phyloP scores from a whole-genome alignment of 2,113 vertebrate genomes.

The zebrafish (Danio rerio) region DNA sequence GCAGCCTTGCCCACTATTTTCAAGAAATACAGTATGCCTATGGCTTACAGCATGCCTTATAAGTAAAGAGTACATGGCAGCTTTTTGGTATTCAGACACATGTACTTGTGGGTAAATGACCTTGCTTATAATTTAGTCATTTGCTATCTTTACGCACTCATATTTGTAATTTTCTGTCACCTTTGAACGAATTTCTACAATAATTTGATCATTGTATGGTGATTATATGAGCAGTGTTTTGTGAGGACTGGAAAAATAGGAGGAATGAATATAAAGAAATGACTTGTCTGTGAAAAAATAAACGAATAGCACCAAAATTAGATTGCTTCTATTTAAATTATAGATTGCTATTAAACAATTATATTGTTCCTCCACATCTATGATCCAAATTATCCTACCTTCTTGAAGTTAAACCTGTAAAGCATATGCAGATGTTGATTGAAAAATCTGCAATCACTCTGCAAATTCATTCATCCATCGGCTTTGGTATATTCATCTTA shows the following conservation, averaged over 20 bases:
- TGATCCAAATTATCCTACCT: background rate
- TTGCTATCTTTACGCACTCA: background rate
- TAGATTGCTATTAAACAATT: background rate
- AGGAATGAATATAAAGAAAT: background rate
- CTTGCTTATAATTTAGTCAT: background rate
- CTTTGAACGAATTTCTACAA: background rate
- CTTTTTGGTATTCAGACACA: slow-evolving; percentile 31
- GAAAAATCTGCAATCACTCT: background rate
- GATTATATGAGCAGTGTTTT: background rate
- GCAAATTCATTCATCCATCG: slow-evolving; percentile 9
- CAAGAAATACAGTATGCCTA: slow-evolving; percentile 21
- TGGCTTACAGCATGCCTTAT: slow-evolving; percentile 49
- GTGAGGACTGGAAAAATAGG: background rate
- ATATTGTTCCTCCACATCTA: background rate
- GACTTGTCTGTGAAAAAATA: background rate
- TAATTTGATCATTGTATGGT: background rate
- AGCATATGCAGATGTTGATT: background rate
- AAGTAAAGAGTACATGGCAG: slow-evolving; percentile 31
- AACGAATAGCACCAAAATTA: background rate
- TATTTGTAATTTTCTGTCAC: background rate
- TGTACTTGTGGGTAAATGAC: background rate
- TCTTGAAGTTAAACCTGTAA: background rate
- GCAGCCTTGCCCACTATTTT: slow-evolving; percentile 24
- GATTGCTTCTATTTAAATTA: too few species aligned
- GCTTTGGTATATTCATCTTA: slow-evolving; percentile 26